Conservation (phyloP, 2,113 vertebrate genomes). For the Amphilophus citrinellus region DNA sequence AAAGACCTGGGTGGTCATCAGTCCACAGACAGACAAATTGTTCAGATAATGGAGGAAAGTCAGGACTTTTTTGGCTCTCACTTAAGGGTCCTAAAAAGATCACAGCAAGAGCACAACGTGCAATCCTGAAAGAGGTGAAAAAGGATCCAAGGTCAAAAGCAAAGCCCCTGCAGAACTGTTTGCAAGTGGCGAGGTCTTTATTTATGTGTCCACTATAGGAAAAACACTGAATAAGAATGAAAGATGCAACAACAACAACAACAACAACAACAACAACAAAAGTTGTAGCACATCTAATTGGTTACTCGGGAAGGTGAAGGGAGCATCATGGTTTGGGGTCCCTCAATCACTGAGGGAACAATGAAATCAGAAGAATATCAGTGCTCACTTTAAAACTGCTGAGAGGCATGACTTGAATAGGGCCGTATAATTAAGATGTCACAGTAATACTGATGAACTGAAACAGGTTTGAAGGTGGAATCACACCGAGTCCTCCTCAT, state of each 20-base stretch:
- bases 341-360: not conserved
- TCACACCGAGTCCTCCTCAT: not conserved
- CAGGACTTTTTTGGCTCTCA: not conserved
- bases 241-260: not conserved
- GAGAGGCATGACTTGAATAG: not conserved
- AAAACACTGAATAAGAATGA: not conserved
- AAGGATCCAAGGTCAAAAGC: not conserved
- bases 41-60: slow-evolving; percentile 4
- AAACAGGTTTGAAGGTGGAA: not conserved
- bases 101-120: slow-evolving; percentile 7
- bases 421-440: not conserved
- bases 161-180: not conserved
- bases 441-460: too few relatives aligned
- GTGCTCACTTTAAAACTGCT: too few relatives aligned
- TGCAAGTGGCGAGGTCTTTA: not conserved
- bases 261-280: not conserved
- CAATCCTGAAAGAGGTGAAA: slow-evolving; percentile 7
- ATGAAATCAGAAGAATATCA: not conserved
- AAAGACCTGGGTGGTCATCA: slow-evolving; percentile 7
- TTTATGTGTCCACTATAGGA: not conserved
- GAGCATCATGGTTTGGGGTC: not conserved
- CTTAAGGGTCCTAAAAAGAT: slow-evolving; percentile 1
- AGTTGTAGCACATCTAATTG: not conserved
- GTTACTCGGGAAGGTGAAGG: not conserved
- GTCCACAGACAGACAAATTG: not conserved